Conservation (phyloP, 1,140 invertebrate genomes). For the Sycobia sp. region DNA sequence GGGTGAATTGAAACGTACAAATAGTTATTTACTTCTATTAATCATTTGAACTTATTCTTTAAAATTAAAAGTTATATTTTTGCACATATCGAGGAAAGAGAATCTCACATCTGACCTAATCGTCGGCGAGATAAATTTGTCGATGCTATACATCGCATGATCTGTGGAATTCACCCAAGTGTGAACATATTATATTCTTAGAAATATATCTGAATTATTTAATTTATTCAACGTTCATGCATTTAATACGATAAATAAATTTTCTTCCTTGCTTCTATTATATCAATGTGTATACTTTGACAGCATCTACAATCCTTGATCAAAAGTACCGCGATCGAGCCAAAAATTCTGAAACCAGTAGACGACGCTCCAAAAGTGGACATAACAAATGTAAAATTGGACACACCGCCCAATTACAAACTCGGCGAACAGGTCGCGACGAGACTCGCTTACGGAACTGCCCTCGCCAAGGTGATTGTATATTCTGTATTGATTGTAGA, state of each 20-base stretch:
- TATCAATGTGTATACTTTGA: conserved; percentile 39
- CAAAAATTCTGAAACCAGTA: conserved; percentile 70
- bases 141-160: too few species aligned
- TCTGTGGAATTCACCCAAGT: too few species aligned
- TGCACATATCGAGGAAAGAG: too few species aligned
- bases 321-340: conserved; percentile 67
- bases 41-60: too few species aligned
- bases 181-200: too few species aligned
- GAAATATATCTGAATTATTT: too few species aligned
- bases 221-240: too few species aligned
- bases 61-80: too few species aligned
- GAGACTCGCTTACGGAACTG: conserved; percentile 91
- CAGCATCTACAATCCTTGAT: conserved; percentile 71
- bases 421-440: conserved; percentile 85
- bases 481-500: neutral
- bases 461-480: conserved; percentile 75
- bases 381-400: conserved; percentile 77
- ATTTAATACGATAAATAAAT: conserved; percentile 6
- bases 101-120: too few species aligned
- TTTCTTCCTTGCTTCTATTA: neutral
- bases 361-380: conserved; percentile 75
- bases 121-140: too few species aligned
- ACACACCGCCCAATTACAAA: conserved; percentile 86
- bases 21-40: too few species aligned
- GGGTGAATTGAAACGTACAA: too few species aligned